Conservation (phyloP, 2,797 vertebrate genomes). For the Halcyon smyrnensis region DNA sequence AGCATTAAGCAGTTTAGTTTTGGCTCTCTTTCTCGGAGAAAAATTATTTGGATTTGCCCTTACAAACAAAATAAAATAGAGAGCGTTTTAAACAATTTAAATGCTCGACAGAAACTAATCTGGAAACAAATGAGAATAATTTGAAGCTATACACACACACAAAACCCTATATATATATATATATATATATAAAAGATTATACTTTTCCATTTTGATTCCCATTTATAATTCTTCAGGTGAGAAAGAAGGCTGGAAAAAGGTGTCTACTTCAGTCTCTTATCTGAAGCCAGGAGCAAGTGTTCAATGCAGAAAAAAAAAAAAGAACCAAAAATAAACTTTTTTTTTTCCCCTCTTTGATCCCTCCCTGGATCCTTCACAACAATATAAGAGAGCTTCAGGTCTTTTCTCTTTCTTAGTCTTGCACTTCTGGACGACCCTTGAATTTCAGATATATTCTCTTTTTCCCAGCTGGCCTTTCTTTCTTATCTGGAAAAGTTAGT, state of each 20-base stretch:
- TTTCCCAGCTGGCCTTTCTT: background rate
- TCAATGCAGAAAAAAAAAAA: background rate
- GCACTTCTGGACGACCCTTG: conserved; percentile 18
- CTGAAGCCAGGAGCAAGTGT: conserved; percentile 29
- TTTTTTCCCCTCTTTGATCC: conserved; percentile 40
- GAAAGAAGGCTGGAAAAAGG: conserved; percentile 13
- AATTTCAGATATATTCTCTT: background rate
- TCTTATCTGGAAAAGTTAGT: conserved; percentile 8
- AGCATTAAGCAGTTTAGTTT: conserved; percentile 26
- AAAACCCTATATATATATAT: too few relatives aligned
- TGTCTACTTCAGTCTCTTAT: conserved; percentile 8
- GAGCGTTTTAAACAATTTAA: background rate
- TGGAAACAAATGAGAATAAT: conserved; percentile 18
- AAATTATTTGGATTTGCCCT: background rate
- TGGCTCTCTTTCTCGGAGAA: background rate
- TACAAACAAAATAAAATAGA: background rate
- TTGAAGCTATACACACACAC: background rate
- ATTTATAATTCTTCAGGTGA: conserved; percentile 18
- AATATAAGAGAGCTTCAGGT: conserved; percentile 2
- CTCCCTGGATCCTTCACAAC: background rate
- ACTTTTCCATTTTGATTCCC: background rate
- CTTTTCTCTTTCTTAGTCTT: conserved; percentile 17
- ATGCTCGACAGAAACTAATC: background rate
- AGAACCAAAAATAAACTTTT: background rate
- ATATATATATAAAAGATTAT: background rate